Evolutionary conservation across 2,888 invertebrate species (phyloP).

Genomic region (Salpingus planirostris): DNA sequence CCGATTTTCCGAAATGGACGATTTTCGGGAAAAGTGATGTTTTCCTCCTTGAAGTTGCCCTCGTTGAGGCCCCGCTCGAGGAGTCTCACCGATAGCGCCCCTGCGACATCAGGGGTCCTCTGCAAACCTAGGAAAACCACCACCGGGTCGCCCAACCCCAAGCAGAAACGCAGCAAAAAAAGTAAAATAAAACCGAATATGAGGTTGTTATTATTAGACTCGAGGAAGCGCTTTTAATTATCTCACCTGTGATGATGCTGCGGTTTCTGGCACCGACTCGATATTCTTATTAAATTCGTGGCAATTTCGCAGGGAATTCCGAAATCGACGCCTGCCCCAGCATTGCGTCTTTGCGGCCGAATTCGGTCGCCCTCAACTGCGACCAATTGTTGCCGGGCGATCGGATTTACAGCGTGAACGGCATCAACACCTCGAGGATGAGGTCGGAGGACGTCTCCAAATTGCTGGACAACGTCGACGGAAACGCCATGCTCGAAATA

Average conservation of each 20-base stretch:
- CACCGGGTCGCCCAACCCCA: constrained; percentile 43
- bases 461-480: constrained; percentile 64
- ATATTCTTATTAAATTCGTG: no score
- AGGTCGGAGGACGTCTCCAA: constrained; percentile 71
- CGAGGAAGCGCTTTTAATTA: no score
- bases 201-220: no score
- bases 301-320: constrained; percentile 53
- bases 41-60: constrained; percentile 49
- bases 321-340: constrained; percentile 58
- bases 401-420: constrained; percentile 72
- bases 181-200: constrained; percentile 25
- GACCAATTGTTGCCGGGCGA: constrained; percentile 74
- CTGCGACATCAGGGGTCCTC: constrained; percentile 30
- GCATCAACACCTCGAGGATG: constrained; percentile 65
- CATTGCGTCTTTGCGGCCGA: constrained; percentile 59
- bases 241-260: no score
- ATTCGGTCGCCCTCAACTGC: constrained; percentile 62
- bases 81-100: constrained; percentile 43
- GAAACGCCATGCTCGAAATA: constrained; percentile 69
- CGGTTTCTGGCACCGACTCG: no score
- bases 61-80: constrained; percentile 46
- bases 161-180: constrained; percentile 42
- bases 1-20: no score
- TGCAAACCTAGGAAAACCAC: constrained; percentile 52
- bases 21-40: constrained; percentile 37